phyloP scores from a whole-genome alignment of 1,140 invertebrate genomes.

The Lepidurus apus region DNA sequence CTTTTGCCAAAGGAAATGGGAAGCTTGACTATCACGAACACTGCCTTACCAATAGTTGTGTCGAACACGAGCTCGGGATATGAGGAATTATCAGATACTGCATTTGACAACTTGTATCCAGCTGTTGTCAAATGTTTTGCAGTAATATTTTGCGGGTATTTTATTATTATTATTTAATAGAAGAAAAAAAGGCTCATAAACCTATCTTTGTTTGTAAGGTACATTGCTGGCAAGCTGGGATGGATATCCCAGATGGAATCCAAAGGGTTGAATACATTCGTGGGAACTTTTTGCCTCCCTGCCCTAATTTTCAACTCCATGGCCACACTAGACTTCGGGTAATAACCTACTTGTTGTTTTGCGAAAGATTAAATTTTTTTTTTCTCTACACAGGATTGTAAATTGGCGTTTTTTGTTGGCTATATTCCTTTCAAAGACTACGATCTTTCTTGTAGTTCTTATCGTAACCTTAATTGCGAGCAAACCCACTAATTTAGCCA shows the following conservation, averaged over 20 bases:
- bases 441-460: constrained; percentile 77
- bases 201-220: constrained; percentile 57
- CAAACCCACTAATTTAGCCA: constrained; percentile 70
- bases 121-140: constrained; percentile 85
- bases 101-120: constrained; percentile 77
- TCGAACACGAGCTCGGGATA: neutral
- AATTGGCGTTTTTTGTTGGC: constrained; percentile 86
- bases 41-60: neutral
- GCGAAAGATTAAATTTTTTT: neutral
- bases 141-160: constrained; percentile 78
- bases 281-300: constrained; percentile 87
- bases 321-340: constrained; percentile 72
- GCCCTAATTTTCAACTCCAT: constrained; percentile 86
- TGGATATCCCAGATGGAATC: constrained; percentile 76
- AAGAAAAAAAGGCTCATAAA: neutral
- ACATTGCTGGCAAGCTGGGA: constrained; percentile 77
- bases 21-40: neutral
- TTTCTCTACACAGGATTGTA: constrained; percentile 50
- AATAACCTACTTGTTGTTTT: constrained; percentile 39
- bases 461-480: constrained; percentile 71
- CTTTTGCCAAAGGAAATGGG: neutral
- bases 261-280: constrained; percentile 88
- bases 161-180: neutral
- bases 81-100: constrained; percentile 43
- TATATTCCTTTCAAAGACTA: constrained; percentile 76